A percentile compares a stretch with the other conserved stretches of the same genome.
phyloP scores from a whole-genome alignment of 2,113 vertebrate species.

The Ammodramus savannarum region DNA sequence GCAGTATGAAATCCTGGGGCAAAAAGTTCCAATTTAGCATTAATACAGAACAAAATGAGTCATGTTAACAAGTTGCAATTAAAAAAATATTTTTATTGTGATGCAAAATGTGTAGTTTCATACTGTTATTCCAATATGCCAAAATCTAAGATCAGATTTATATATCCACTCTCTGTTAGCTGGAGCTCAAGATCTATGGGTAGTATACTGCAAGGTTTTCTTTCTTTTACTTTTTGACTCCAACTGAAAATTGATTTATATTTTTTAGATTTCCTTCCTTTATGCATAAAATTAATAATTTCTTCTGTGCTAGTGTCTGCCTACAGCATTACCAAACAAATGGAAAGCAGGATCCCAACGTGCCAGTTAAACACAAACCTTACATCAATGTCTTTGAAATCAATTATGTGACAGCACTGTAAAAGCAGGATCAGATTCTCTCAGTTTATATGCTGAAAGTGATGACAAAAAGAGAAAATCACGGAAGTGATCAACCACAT shows the following conservation, averaged over 20 bases:
- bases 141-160: not conserved
- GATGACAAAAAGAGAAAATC: not conserved
- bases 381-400: not conserved
- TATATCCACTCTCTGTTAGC: not conserved
- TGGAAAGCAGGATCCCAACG: not conserved
- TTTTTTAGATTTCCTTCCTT: not conserved
- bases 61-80: not conserved
- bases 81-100: not conserved
- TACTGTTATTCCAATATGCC: not conserved
- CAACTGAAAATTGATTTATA: not conserved
- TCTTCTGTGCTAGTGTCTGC: not conserved
- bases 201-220: not conserved
- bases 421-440: not conserved
- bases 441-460: not conserved
- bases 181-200: not conserved
- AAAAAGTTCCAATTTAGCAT: not conserved
- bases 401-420: not conserved
- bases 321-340: not conserved
- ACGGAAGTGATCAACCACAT: not conserved
- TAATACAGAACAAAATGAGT: not conserved
- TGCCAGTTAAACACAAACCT: not conserved
- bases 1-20: not conserved
- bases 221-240: not conserved
- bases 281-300: not conserved
- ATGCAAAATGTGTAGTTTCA: not conserved